phyloP scores from a whole-genome alignment of 2,888 invertebrate genomes.

The Mayetiola destructor region DNA sequence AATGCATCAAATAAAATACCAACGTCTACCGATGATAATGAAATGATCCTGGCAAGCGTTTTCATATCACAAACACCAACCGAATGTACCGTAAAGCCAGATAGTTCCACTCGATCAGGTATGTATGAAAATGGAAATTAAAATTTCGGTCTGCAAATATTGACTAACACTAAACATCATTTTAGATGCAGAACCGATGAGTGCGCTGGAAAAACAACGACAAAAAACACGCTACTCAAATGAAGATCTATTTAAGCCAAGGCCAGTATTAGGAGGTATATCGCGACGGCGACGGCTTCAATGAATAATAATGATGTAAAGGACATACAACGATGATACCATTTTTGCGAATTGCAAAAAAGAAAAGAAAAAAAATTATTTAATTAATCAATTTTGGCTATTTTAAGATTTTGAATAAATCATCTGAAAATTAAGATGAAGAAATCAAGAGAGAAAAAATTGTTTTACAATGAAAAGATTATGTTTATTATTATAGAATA shows the following conservation, averaged over 20 bases:
- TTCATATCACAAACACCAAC: neutral
- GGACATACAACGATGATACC: neutral
- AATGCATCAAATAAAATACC: neutral
- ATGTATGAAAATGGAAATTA: neutral
- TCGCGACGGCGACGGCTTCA: slow-evolving; percentile 3
- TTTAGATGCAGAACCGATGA: too few relatives aligned
- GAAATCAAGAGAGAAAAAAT: too few relatives aligned
- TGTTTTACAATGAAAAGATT: too few relatives aligned
- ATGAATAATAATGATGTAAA: too few relatives aligned
- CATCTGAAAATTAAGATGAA: too few relatives aligned
- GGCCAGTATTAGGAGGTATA: slow-evolving; percentile 33
- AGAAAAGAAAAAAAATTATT: neutral
- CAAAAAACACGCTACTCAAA: slow-evolving; percentile 39
- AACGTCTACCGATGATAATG: neutral
- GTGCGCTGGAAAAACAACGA: neutral
- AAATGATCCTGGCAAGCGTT: neutral
- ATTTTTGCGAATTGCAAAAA: neutral
- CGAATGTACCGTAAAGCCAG: neutral
- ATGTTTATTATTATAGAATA: too few relatives aligned
- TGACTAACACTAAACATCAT: neutral
- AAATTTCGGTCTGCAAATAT: neutral
- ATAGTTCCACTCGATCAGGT: neutral
- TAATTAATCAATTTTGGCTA: too few relatives aligned
- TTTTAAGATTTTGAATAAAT: too few relatives aligned
- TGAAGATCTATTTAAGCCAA: slow-evolving; percentile 57